A percentile compares a stretch with the other conserved stretches of the same genome.
These are phyloP conservation scores for Sinonovacula constricta DNA, from an alignment of 1,140 invertebrate genomes.

Conservation along the genomic window DNA sequence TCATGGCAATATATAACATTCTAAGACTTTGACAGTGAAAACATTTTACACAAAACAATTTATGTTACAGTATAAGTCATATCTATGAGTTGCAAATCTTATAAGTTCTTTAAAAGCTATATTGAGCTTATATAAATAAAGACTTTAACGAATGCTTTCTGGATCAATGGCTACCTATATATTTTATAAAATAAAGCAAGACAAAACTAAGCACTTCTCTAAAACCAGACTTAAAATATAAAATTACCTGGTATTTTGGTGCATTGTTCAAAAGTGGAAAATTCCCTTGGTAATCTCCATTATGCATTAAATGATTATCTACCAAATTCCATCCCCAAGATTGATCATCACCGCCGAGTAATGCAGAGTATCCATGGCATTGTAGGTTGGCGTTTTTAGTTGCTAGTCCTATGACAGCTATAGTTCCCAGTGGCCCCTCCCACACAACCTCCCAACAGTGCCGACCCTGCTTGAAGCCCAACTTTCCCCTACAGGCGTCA, in stretches of 20 bases:
- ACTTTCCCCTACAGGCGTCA: constrained; percentile 96
- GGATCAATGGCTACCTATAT: too few species aligned
- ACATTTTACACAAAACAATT: too few species aligned
- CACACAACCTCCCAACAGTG: constrained; percentile 99
- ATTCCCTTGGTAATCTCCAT: constrained; percentile 96
- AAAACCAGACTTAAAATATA: too few species aligned
- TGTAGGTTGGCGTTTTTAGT: constrained; percentile 94
- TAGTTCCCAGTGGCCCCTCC: constrained; percentile 93
- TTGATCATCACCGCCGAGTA: constrained; percentile 96
- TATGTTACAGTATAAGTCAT: too few species aligned
- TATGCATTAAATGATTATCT: constrained; percentile 97
- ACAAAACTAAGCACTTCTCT: too few species aligned
- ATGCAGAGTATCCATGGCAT: constrained; percentile 95
- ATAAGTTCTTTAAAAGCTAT: too few species aligned
- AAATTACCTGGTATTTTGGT: constrained; percentile 97
- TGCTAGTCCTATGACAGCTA: constrained; percentile 86
- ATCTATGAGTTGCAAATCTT: too few species aligned
- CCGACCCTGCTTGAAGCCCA: constrained; percentile 93
- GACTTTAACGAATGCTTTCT: too few species aligned
- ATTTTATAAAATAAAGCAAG: too few species aligned
- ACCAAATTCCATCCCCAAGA: constrained; percentile 99
- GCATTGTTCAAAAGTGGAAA: constrained; percentile 98
- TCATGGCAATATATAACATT: too few species aligned
- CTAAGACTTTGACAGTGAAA: too few species aligned
- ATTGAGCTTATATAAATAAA: too few species aligned